A percentile compares a stretch with the other conserved stretches of the same genome.
phyloP scores from a whole-genome alignment of 2,888 invertebrate species.

The Alsophila aescularia region DNA sequence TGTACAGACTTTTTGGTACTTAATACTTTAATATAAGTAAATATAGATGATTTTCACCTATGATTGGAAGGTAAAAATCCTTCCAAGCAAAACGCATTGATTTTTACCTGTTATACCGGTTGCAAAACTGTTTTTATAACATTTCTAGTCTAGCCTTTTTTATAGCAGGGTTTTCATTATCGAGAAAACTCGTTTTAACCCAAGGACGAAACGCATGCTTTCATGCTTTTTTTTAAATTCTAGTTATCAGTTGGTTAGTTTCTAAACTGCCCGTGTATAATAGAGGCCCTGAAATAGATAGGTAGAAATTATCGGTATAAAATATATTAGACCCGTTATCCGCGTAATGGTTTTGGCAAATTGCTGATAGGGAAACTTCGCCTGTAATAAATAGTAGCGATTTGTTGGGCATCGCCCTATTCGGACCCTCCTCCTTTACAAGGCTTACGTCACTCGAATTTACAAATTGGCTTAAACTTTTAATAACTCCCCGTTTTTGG shows the following conservation, averaged over 20 bases:
- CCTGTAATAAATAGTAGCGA: constrained; percentile 68
- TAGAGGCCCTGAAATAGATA: constrained; percentile 28
- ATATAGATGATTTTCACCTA: too few relatives aligned
- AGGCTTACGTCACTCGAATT: constrained; percentile 41
- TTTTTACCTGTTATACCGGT: neutral
- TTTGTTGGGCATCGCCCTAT: constrained; percentile 58
- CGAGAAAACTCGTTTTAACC: constrained; percentile 6
- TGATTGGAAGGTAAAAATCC: too few relatives aligned
- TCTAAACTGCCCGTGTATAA: constrained; percentile 19
- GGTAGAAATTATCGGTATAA: constrained; percentile 35
- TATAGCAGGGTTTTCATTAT: too few relatives aligned
- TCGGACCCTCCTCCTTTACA: constrained; percentile 38
- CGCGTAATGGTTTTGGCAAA: constrained; percentile 65
- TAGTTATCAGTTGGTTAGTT: constrained; percentile 7
- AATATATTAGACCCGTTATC: constrained; percentile 55
- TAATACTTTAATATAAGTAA: too few relatives aligned
- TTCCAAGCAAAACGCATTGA: neutral
- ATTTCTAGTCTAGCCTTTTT: neutral
- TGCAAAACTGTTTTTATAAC: neutral
- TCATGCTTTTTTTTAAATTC: constrained; percentile 16
- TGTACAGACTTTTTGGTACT: too few relatives aligned
- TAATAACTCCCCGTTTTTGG: constrained; percentile 41
- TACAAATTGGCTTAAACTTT: constrained; percentile 41
- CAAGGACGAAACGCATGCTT: neutral
- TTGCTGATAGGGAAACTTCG: constrained; percentile 73